These are phyloP conservation scores for Antheraea assamensis DNA, from an alignment of 2,888 invertebrate genomes.

Conservation along the genomic window DNA sequence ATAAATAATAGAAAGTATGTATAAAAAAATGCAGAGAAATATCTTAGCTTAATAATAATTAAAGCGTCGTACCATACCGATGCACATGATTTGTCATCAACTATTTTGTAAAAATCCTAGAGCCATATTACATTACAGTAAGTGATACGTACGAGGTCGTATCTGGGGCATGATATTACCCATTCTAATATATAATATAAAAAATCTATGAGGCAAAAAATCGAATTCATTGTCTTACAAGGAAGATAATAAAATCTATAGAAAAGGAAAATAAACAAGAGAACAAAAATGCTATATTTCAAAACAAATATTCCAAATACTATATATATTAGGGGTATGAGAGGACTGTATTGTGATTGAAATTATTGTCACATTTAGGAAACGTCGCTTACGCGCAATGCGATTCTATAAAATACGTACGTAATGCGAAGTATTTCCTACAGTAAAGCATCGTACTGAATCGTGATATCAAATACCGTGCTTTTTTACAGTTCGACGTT, in stretches of 20 bases:
- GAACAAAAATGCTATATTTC: not conserved
- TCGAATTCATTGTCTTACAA: not conserved
- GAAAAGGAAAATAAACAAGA: not conserved
- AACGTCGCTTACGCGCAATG: not conserved
- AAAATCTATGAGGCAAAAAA: not conserved
- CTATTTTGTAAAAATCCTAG: constrained; percentile 8
- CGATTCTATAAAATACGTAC: not conserved
- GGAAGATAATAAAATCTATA: not conserved
- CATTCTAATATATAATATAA: not conserved
- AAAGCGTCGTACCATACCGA: not conserved
- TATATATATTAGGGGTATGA: not conserved
- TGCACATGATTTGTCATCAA: not conserved
- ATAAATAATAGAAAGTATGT: not conserved
- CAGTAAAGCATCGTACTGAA: no score
- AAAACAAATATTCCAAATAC: not conserved
- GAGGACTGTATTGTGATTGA: no score
- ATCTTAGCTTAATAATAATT: not conserved
- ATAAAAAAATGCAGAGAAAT: not conserved
- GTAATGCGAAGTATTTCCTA: not conserved
- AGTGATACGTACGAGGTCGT: not conserved
- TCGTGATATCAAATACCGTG: no score
- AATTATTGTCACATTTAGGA: not conserved
- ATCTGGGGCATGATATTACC: not conserved
- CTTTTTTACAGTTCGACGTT: no score
- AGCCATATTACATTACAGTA: constrained; percentile 10